A percentile compares a stretch with the other conserved stretches of the same genome.
These are phyloP conservation scores for Caiman crocodilus DNA, from an alignment of 2,797 vertebrate genomes.

Conservation along the genomic window DNA sequence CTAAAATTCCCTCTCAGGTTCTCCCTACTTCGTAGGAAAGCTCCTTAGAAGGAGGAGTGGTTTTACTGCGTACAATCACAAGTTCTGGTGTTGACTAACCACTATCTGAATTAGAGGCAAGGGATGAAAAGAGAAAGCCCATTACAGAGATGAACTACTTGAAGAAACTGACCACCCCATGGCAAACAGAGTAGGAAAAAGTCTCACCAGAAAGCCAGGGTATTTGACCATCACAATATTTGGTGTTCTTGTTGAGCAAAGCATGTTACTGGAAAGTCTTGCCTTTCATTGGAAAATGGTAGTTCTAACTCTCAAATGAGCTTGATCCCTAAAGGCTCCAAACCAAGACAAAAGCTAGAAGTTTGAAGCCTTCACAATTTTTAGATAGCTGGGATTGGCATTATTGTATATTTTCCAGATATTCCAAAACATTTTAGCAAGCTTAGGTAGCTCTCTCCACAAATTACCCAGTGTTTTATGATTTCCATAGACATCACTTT, in stretches of 20 bases:
- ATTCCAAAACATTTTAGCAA: not conserved
- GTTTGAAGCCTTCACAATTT: not conserved
- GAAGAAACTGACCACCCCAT: not conserved
- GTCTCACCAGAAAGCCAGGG: not conserved
- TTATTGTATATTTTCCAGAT: not conserved
- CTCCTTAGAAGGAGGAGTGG: conserved; percentile 47
- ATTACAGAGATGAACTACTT: not conserved
- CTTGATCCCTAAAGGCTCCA: not conserved
- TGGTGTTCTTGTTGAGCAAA: not conserved
- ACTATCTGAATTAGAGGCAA: not conserved
- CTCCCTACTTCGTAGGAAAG: conserved; percentile 54
- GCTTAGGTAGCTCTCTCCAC: not conserved
- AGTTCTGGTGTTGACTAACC: conserved; percentile 5
- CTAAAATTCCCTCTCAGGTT: conserved; percentile 67
- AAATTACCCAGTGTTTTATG: not conserved
- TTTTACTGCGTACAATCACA: conserved; percentile 27
- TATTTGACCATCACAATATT: not conserved
- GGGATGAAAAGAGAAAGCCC: not conserved
- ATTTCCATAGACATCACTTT: not conserved
- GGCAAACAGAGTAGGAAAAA: not conserved
- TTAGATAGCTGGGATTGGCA: no score
- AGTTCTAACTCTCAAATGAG: not conserved
- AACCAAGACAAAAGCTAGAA: not conserved
- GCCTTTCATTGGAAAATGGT: not conserved
- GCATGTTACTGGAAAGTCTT: not conserved